phyloP scores from a whole-genome alignment of 2,113 vertebrate species.

The Dasyurus viverrinus region DNA sequence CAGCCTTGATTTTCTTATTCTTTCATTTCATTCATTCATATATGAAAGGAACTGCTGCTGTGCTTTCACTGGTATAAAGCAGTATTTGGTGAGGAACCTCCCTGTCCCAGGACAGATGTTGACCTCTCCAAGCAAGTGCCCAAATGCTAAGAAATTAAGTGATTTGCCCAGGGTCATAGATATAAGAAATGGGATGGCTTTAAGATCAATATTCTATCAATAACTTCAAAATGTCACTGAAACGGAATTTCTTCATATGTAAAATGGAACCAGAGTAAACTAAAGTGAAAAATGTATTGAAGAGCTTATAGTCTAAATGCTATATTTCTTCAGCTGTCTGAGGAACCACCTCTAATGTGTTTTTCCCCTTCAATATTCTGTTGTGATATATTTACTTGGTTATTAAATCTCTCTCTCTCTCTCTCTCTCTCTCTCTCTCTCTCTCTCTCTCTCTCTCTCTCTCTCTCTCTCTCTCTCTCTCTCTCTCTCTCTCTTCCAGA shows the following conservation, averaged over 20 bases:
- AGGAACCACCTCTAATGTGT: not conserved
- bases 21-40: too few species aligned
- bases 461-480: too few species aligned
- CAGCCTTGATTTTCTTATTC: not conserved
- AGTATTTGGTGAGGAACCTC: not conserved
- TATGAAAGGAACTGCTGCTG: not conserved
- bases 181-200: not conserved
- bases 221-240: not conserved
- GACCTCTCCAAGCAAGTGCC: not conserved
- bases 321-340: not conserved
- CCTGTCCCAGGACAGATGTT: not conserved
- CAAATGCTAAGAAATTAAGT: not conserved
- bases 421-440: not conserved
- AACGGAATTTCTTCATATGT: not conserved
- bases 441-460: not conserved
- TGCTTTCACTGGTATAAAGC: not conserved
- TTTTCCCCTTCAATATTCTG: not conserved
- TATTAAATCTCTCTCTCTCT: not conserved
- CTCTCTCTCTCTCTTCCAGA: not conserved
- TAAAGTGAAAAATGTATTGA: not conserved
- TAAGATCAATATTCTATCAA: not conserved
- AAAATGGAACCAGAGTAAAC: not conserved
- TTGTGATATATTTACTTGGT: not conserved
- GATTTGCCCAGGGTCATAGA: not conserved
- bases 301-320: not conserved